Base-by-base conservation (phyloP, 2,888 invertebrate species). In the Platycheirus rosarum region DNA sequence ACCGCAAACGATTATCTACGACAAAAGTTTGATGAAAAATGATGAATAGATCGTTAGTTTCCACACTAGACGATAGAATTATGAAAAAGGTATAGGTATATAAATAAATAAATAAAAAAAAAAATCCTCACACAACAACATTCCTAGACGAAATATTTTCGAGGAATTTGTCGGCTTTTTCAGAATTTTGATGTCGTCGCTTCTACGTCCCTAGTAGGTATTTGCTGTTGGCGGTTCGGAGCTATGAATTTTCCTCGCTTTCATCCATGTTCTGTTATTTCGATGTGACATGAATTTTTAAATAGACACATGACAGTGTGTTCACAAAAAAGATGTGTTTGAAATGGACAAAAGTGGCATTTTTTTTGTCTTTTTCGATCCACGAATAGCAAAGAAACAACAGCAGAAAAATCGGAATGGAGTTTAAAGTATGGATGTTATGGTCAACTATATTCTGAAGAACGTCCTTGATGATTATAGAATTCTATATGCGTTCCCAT, bases 121-220 rank as follows among this genome's bases (percentile, higher is more conserved):
- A 16, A 44, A 23, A 42, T 49, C 55, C 40, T 14, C 20, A 26
- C 37, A 42, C 60, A 76, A 13, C 57, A 63, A 37, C 32, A 71
- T 82, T 82, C 82, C 77, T 77, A 77, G 82, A 68, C 82, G 62
- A 77, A 63, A 77, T 77, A 77, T 82, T 76, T 77, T 57, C 48
- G 48, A 68, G 42, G 77, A 82, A 77, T 82, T 77, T 73, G 82
- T 82, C 82, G 82, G 77, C 71, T 77, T 69, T 82, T 82, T 68
- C 60, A 53, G 62, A 77, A 77, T 77, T 77, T 82, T 82, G 48
- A 73, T 73, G 66, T 66, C 49, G 66, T 29, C 37, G 23, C 23
- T 13, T 14, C 16, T 5, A 8, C 2, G 2, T 18, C 11, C 20
- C 20, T 26, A 14, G 23, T 40, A 26, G 4, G n/a, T n/a, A n/a